A percentile compares a stretch with the other conserved stretches of the same genome.
Evolutionary conservation across 2,797 vertebrate genomes (phyloP).

Genomic region (Hafferia zeledoni): DNA sequence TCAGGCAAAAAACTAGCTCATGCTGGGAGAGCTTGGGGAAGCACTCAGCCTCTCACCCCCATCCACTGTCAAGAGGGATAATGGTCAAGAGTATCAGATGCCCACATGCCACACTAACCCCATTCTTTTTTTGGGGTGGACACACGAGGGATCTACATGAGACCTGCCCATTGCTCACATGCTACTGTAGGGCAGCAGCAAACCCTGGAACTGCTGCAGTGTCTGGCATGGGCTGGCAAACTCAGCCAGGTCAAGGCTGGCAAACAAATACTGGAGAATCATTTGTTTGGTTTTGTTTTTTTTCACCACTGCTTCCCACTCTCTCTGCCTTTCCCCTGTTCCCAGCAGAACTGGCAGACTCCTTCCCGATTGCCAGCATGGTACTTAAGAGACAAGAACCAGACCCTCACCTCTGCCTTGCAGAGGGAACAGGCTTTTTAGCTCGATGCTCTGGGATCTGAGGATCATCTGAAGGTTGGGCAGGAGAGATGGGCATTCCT

Average conservation of each 20-base stretch:
- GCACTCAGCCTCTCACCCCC: neutral
- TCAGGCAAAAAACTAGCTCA: slow-evolving; percentile 65
- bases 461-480: neutral
- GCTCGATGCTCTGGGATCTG: neutral
- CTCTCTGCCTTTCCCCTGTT: neutral
- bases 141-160: accelerated
- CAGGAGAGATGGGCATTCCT: neutral
- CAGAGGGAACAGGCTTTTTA: neutral
- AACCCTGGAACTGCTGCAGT: neutral
- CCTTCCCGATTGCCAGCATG: neutral
- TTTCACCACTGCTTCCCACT: accelerated
- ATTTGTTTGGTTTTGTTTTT: too few species aligned
- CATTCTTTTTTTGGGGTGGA: neutral
- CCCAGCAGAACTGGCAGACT: neutral
- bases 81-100: neutral
- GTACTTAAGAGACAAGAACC: neutral
- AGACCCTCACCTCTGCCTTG: neutral
- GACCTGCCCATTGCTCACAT: accelerated
- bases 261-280: neutral
- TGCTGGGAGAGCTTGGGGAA: neutral
- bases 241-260: neutral
- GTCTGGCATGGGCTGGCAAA: neutral
- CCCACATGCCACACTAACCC: neutral
- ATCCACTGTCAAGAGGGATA: neutral
- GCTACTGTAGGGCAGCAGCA: neutral